Evolutionary conservation across 2,888 invertebrate genomes (phyloP), one percentile per base, ranked within the genome.

Genomic region (Ormyrus labotus): DNA sequence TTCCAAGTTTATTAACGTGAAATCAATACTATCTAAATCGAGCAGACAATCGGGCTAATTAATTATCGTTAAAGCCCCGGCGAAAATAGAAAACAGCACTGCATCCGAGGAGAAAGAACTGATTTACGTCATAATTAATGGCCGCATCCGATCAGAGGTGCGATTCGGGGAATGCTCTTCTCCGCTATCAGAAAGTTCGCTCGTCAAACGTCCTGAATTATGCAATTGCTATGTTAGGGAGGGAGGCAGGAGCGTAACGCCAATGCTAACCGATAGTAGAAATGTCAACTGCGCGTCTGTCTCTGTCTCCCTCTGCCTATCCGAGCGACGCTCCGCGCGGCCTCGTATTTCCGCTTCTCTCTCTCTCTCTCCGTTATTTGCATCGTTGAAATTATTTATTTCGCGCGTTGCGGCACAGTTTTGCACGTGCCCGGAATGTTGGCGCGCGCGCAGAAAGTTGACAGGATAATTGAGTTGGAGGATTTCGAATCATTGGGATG

Each of bases 351-450:
- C 6, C 11, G 13, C 55, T 7, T 61, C 34, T 55, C 10, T 64
- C 13, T 4, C 2, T 64, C 48, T 11, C 11, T 47, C 50, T 50
- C 48, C n/a, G 48, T 78, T 73, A 80, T 74, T 80, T 74, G 55
- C 74, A 74, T 74, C 64, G 34, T 6, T 58, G 34, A 80, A 80
- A 80, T 80, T 74, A 80, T 80, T 80, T 74, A 74, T 80, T 74
- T 70, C 64, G 8, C 63, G 58, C 19, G 50, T 61, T 70, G 34
- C 47, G 61, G 9, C 19, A 34, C 69, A 10, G 63, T 65, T 72
- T 51, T 58, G 60, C 65, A 57, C 72, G 68, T 79, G 69, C 19
- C 50, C 19, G 69, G 63, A 63, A 68, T 74, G 5, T 19, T 7
- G 9, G 48, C 5, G 47, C 57, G 47, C 47, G 19, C 0, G 19